Percentiles rank a stretch among this genome's conserved stretches.
Evolutionary conservation across 30 jellyfish, hydroid and myxozoan species (phyloP).

Genomic region (Catostylus mosaicus): DNA sequence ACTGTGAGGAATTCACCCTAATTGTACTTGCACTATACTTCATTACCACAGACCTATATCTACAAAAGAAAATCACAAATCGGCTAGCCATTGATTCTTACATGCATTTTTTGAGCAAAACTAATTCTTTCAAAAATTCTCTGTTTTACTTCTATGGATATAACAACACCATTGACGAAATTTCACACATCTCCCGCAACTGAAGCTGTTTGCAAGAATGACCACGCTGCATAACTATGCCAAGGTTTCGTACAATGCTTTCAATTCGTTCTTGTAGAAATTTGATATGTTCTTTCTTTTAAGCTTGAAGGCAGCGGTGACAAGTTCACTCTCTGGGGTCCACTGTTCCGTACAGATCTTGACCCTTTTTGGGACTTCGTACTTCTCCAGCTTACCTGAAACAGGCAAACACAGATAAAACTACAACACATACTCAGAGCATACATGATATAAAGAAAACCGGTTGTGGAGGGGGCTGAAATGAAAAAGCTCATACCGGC

Average conservation of each 20-base stretch:
- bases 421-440: background rate
- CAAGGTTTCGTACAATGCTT: slow-evolving; percentile 55
- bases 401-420: background rate
- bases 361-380: slow-evolving; percentile 80
- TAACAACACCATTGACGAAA: background rate
- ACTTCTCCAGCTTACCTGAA: slow-evolving; percentile 80
- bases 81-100: no score
- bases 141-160: no score
- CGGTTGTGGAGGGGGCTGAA: no score
- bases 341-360: slow-evolving; percentile 92
- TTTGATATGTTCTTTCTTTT: slow-evolving; percentile 83
- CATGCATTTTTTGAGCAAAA: no score
- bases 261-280: slow-evolving; percentile 74
- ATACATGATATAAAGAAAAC: no score
- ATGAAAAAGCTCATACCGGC: no score
- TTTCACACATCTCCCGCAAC: background rate
- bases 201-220: slow-evolving; percentile 1
- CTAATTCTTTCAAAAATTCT: no score
- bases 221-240: background rate
- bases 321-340: slow-evolving; percentile 97
- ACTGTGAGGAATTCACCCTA: no score
- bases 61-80: no score
- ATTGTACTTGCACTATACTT: no score
- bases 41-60: no score
- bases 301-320: slow-evolving; percentile 97